Evolutionary conservation across 2,113 vertebrate species (phyloP).

Genomic region (Thalassoma bifasciatum): DNA sequence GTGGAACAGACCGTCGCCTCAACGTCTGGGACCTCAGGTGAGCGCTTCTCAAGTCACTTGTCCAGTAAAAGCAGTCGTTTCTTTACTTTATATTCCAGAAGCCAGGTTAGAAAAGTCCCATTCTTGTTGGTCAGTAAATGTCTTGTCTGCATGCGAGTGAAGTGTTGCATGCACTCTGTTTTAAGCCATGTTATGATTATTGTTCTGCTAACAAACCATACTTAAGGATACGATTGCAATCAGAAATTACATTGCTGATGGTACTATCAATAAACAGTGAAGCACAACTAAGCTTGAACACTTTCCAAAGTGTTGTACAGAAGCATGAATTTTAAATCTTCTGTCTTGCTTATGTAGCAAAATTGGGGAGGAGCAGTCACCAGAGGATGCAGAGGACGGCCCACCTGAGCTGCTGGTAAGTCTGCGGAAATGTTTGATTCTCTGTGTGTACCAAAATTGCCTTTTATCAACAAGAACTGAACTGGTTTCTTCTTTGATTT

Average conservation of each 20-base stretch:
- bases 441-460: background rate
- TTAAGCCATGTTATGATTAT: no score
- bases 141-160: background rate
- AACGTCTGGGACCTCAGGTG: slow-evolving; percentile 97
- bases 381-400: slow-evolving; percentile 97
- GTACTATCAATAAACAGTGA: no score
- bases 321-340: background rate
- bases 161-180: no score
- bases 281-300: no score
- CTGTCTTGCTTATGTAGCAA: slow-evolving; percentile 84
- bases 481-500: background rate
- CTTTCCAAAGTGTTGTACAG: no score
- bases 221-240: no score
- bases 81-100: background rate
- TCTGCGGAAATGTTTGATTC: background rate
- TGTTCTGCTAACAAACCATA: no score
- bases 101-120: background rate
- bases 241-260: no score
- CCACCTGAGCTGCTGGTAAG: slow-evolving; percentile 95
- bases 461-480: no score
- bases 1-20: slow-evolving; percentile 95
- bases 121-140: background rate
- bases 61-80: background rate
- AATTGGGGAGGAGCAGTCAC: slow-evolving; percentile 98
- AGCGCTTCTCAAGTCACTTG: background rate